Evolutionary conservation across 2,888 invertebrate species (phyloP).

Genomic region (Amorpha juglandis): DNA sequence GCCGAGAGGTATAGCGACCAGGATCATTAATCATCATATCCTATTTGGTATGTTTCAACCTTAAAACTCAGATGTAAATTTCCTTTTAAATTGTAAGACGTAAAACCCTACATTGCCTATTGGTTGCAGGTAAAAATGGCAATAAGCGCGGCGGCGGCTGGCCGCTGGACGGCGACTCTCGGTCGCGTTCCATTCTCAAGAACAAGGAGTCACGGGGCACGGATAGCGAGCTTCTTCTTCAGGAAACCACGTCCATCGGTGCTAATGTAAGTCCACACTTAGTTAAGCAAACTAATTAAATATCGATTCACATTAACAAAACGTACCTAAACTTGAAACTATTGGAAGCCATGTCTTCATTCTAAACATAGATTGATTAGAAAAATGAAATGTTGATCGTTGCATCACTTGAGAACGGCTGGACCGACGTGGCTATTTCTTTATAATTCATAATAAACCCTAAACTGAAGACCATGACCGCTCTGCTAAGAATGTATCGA

Average conservation of each 20-base stretch:
- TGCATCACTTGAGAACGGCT: too few relatives aligned
- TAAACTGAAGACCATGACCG: too few relatives aligned
- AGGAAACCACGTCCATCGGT: conserved; percentile 78
- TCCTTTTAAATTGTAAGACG: background rate
- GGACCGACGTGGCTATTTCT: too few relatives aligned
- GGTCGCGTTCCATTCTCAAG: conserved; percentile 80
- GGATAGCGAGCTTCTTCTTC: conserved; percentile 81
- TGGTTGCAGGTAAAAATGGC: conserved; percentile 76
- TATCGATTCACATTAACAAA: background rate
- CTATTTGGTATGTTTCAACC: conserved; percentile 69
- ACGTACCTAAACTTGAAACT: background rate
- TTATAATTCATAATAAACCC: too few relatives aligned
- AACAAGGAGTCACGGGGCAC: conserved; percentile 81
- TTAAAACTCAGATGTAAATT: background rate
- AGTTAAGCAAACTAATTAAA: background rate
- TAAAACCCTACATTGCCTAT: background rate
- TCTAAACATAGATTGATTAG: too few relatives aligned
- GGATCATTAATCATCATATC: conserved; percentile 83
- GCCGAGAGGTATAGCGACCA: conserved; percentile 82
- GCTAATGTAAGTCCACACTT: conserved; percentile 64
- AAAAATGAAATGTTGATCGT: too few relatives aligned
- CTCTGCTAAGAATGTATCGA: too few relatives aligned
- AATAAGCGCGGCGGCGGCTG: conserved; percentile 74
- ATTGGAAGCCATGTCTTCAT: too few relatives aligned
- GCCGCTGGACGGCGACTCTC: conserved; percentile 73